A percentile compares a stretch with the other conserved stretches of the same genome.
phyloP scores from a whole-genome alignment of 2,113 vertebrate genomes.

The Donacobius atricapilla region DNA sequence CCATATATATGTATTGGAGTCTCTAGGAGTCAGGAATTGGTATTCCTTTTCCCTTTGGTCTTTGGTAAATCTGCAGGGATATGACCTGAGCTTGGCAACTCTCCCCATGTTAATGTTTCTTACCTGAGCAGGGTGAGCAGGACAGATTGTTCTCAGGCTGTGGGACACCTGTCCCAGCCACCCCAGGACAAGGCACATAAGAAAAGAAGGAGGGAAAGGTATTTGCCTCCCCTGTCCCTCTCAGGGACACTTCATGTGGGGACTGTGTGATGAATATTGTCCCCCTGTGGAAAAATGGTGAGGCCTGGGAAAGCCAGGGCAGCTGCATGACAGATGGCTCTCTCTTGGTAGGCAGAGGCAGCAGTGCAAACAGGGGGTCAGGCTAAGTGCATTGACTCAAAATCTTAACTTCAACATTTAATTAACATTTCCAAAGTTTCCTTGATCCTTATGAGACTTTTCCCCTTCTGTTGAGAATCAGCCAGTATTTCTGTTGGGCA shows the following conservation, averaged over 20 bases:
- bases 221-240: not conserved
- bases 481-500: not conserved
- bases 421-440: not conserved
- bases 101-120: not conserved
- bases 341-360: not conserved
- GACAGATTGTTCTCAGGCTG: not conserved
- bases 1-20: not conserved
- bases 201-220: not conserved
- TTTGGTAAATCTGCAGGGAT: not conserved
- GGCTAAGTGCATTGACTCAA: not conserved
- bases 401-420: not conserved
- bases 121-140: not conserved
- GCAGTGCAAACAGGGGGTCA: not conserved
- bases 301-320: not conserved
- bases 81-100: not conserved
- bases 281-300: not conserved
- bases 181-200: rapidly evolving
- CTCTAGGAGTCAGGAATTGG: not conserved
- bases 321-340: not conserved
- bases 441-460: not conserved
- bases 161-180: not conserved
- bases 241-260: rapidly evolving
- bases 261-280: not conserved
- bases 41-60: not conserved
- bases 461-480: not conserved